Base-by-base conservation (phyloP, 2,888 invertebrate species). In the Herminia tarsipennalis region DNA sequence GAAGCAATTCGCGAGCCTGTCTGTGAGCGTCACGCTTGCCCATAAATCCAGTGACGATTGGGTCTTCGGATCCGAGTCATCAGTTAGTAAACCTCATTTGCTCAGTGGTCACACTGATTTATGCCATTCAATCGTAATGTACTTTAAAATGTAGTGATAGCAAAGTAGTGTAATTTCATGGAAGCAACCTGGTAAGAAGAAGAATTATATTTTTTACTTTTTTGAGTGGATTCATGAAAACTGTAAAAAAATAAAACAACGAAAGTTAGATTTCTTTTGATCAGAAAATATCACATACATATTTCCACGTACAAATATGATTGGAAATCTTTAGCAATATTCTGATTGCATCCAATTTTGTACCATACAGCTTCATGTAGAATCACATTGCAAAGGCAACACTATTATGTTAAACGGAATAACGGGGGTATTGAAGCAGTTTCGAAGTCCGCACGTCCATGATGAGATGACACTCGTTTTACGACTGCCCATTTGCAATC, bases 381-480 rank as follows among this genome's bases (percentile, higher is more conserved):
- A 22, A 51, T 56, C 61, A 62, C 57, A 65, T 55, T 61, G 67
- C 65, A 58, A 62, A 36, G 38, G 32, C 66, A 70, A 73, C 72
- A 65, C 76, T 72, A 78, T 78, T 84, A 86, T 87, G 86, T 77
- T 82, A 86, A 86, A 68, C 72, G 75, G 78, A 73, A 67, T 81
- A 85, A 84, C 81, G 76, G 80, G 54, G 69, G 73, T 78, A 82
- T 77, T 56, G 70, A 59, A 56, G 48, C 41, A 51, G 59, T 68
- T 70, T 74, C 58, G 67, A 70, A 74, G 76, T 68, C 71, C 65
- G 43, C 46, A 57, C 63, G 64, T 70, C 58, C 60, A 68, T 70
- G 77, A 80, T 74, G 77, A 76, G 83, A 82, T 81, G 86, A 78
- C 81, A 80, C 78, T 72, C 68, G 74, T 76, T 86, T 81, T 83